A percentile compares a stretch with the other conserved stretches of the same genome.
phyloP scores from a whole-genome alignment of 2,888 invertebrate genomes.

The Rhodophaea formosa region DNA sequence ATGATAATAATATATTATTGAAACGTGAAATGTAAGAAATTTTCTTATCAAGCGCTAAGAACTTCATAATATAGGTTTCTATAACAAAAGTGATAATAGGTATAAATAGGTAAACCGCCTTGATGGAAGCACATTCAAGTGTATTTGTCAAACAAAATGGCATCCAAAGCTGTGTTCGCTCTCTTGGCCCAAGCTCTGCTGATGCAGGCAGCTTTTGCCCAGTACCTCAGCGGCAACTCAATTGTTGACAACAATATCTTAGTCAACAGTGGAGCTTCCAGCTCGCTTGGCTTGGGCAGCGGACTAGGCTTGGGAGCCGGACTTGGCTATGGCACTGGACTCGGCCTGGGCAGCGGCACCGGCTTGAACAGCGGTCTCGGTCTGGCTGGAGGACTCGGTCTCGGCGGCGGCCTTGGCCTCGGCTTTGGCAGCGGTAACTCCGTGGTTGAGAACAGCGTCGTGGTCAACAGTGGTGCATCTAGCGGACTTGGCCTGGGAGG shows the following conservation, averaged over 20 bases:
- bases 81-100: conserved; percentile 8
- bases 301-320: background rate
- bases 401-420: background rate
- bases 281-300: background rate
- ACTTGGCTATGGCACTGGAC: background rate
- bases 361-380: background rate
- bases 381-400: too few species aligned
- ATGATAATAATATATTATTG: background rate
- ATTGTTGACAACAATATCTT: conserved; percentile 8
- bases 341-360: background rate
- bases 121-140: background rate
- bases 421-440: background rate
- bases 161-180: conserved; percentile 15
- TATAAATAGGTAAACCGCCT: background rate
- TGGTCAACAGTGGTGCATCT: background rate
- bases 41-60: background rate
- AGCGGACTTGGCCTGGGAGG: conserved; percentile 6
- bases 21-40: background rate
- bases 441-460: background rate
- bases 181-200: conserved; percentile 15
- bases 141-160: conserved; percentile 12
- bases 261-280: background rate
- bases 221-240: conserved; percentile 4
- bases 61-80: background rate
- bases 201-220: conserved; percentile 20